Percentiles rank a stretch among this genome's conserved stretches.
These are phyloP conservation scores for Taeniopygia guttata DNA, from an alignment of 2,797 vertebrate species.

Conservation along the genomic window DNA sequence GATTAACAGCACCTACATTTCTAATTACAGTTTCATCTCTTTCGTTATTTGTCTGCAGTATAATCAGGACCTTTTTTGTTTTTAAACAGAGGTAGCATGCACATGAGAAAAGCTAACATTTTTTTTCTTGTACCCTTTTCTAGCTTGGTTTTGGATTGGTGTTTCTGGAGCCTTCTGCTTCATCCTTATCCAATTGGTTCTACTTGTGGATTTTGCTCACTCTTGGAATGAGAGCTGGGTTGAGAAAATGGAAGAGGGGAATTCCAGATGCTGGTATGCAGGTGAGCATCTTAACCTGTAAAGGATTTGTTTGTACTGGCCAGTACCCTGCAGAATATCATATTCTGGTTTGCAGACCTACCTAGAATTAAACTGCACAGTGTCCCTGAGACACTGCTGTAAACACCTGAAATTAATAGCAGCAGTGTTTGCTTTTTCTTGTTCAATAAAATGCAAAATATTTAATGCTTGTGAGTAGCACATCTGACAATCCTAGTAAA, in stretches of 20 bases:
- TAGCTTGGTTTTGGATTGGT: constrained; percentile 87
- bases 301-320: neutral
- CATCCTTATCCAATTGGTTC: constrained; percentile 90
- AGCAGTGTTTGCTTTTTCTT: neutral
- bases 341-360: neutral
- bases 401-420: neutral
- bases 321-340: neutral
- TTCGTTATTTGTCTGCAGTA: neutral
- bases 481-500: neutral
- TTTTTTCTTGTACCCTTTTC: constrained; percentile 12
- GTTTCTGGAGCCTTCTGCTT: constrained; percentile 81
- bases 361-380: neutral
- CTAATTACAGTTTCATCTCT: neutral
- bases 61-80: neutral
- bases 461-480: neutral
- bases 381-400: neutral
- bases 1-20: neutral
- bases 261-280: constrained; percentile 84
- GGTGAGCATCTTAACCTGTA: constrained; percentile 74
- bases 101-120: neutral
- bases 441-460: neutral
- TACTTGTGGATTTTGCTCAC: constrained; percentile 90
- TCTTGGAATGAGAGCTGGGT: constrained; percentile 89
- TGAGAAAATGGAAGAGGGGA: constrained; percentile 84
- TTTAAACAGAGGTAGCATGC: neutral